Base-by-base conservation (phyloP, 2,888 invertebrate species). In the Elysia crispata region DNA sequence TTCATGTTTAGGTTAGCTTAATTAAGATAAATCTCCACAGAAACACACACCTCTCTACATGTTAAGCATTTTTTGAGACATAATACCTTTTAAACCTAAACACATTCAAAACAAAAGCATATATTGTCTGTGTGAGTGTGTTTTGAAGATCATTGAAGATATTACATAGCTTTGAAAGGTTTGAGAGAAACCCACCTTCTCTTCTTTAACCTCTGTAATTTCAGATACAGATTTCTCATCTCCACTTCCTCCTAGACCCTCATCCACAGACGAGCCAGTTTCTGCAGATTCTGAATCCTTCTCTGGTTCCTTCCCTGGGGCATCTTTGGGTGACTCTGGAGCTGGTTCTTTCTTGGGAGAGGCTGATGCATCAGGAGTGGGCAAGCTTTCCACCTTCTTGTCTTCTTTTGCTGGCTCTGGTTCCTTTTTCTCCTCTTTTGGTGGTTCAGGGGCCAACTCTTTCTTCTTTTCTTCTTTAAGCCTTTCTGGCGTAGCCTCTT, bases 261-360 rank as follows among this genome's bases (percentile, higher is more conserved):
- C 60, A 23, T 60, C 60, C 25, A 23, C 60, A 23, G n/a, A 23
- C 3, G n/a, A 23, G n/a, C 25, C 60, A 60, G 6, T n/a, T 23
- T 23, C 5, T 8, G 28, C 30, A 20, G 67, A 6, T 15, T 30
- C 54, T 18, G 11, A 6, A 25, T 54, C 49, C 30, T 76, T 28
- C 30, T 50, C 76, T 6, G 25, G 6, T 25, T 66, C 67, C 30
- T 23, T 18, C 1, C 5, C 67, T 6, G 67, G 67, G 15, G 15
- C 18, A 5, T 28, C 25, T 6, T 57, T 49, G 18, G 75, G 64
- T 5, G 86, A 86, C 3, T 83, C 79, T 8, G 79, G 70, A 13
- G 85, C 86, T 5, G 83, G 81, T 1, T 81, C 66, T 80, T 83
- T 85, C 83, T 86, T 86, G 20, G 84, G 83, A 6, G 86, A 85